Conservation (phyloP, 1,140 invertebrate species). For the Kradibia gibbosae region DNA sequence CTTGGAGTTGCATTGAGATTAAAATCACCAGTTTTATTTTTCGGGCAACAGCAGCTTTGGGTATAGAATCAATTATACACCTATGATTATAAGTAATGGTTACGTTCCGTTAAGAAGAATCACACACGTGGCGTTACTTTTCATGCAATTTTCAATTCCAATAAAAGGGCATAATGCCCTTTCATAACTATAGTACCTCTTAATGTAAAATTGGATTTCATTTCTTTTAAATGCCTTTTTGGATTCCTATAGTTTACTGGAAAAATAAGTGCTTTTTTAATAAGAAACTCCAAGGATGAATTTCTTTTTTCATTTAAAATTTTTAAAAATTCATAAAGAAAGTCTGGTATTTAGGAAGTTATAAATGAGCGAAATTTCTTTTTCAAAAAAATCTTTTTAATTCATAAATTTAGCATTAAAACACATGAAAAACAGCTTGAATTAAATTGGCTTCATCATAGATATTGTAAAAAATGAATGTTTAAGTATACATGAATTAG, state of each 20-base stretch:
- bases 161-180: conserved; percentile 2
- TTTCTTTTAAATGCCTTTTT: conserved; percentile 25
- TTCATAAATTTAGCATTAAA: background rate
- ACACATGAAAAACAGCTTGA: too few species aligned
- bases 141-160: conserved; percentile 25
- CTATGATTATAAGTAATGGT: too few species aligned
- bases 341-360: background rate
- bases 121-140: conserved; percentile 37
- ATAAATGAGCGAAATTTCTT: conserved; percentile 7
- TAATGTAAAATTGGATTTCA: conserved; percentile 10
- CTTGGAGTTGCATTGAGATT: background rate
- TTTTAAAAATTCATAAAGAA: background rate
- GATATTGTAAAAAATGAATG: too few species aligned
- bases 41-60: too few species aligned
- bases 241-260: background rate
- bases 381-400: conserved; percentile 2
- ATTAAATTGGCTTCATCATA: too few species aligned
- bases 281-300: conserved; percentile 14
- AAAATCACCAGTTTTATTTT: conserved; percentile 19
- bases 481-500: too few species aligned
- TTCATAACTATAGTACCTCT: background rate
- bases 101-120: too few species aligned
- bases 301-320: background rate
- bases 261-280: background rate
- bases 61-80: too few species aligned